phyloP scores from a whole-genome alignment of 2,888 invertebrate species.

The Folsomia candida region DNA sequence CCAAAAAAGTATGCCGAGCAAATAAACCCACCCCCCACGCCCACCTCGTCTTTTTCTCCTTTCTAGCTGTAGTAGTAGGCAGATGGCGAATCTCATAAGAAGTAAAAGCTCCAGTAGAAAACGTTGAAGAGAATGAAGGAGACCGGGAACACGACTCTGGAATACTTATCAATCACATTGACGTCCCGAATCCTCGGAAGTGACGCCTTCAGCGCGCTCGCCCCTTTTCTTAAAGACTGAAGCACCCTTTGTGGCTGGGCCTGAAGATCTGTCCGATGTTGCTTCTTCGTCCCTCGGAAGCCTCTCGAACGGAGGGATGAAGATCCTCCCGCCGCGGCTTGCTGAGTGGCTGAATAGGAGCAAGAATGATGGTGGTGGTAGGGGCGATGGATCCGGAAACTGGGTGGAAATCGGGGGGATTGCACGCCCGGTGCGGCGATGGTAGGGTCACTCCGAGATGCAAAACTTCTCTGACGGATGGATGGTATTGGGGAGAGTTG shows the following conservation, averaged over 20 bases:
- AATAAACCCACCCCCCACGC: too few relatives aligned
- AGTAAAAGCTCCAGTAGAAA: constrained; percentile 93
- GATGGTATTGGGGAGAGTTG: constrained; percentile 80
- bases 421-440: constrained; percentile 41
- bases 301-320: constrained; percentile 33
- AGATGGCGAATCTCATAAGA: constrained; percentile 54
- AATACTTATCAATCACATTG: constrained; percentile 96
- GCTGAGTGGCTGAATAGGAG: constrained; percentile 9
- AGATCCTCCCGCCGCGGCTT: constrained; percentile 7
- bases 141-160: constrained; percentile 90
- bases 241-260: constrained; percentile 58
- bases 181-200: constrained; percentile 96
- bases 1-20: too few relatives aligned
- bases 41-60: too few relatives aligned
- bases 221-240: constrained; percentile 77
- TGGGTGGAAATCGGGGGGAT: constrained; percentile 67
- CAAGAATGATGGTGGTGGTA: constrained; percentile 49
- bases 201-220: constrained; percentile 80
- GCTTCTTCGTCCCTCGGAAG: constrained; percentile 29
- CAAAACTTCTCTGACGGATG: constrained; percentile 63
- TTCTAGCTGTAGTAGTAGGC: constrained; percentile 40
- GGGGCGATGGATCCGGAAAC: constrained; percentile 69
- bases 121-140: constrained; percentile 93
- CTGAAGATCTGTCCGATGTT: constrained; percentile 34
- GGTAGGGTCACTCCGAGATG: constrained; percentile 47